Base-by-base conservation (phyloP, 1,140 invertebrate species). In the Eurytemora carolleeae region DNA sequence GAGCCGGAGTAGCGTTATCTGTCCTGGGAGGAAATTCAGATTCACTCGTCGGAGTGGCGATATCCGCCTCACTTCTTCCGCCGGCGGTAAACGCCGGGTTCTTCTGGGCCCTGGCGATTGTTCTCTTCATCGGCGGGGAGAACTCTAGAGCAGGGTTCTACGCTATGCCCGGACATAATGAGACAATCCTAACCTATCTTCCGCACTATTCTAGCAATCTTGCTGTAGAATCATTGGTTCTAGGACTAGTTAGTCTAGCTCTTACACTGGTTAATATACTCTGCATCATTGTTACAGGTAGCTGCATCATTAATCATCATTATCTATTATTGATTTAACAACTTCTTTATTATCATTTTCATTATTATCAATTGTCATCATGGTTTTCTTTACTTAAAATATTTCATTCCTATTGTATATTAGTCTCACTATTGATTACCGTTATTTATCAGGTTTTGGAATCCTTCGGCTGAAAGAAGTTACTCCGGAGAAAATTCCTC, bases 21-120 rank as follows among this genome's bases (percentile, higher is more conserved):
- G 74, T 90, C 25, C 74, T 91, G 1, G 85, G 86, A 68, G 86
- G 85, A n/a, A 88, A 85, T 68, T 81, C 81, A 44, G 85, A 85
- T 1, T 86, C 86, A 1, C 69, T 90, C 31, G 88, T 90, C 64
- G 86, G 86, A 65, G 87, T 90, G 44, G 87, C 87, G 2, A 89
- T 90, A 69, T 88, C 86, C 1, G 86, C 86, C 1, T 89, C 86
- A 1, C 73, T 89, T 25, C 68, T 91, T 57, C 86, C 86, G n/a
- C 87, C 86, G 15, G 82, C 85, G 63, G 86, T 89, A 3, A 90
- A 90, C 71, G 83, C 82, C 68, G 84, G 55, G 1, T 24, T 57
- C 18, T 21, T 57, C 18, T 57, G 55, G 55, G 55, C 55, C 2
- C 21, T 57, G 55, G 24, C 21, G n/a, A n/a, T 57, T 21, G 55